Base-by-base conservation (phyloP, 1,140 invertebrate species). In the Linepithema humile region DNA sequence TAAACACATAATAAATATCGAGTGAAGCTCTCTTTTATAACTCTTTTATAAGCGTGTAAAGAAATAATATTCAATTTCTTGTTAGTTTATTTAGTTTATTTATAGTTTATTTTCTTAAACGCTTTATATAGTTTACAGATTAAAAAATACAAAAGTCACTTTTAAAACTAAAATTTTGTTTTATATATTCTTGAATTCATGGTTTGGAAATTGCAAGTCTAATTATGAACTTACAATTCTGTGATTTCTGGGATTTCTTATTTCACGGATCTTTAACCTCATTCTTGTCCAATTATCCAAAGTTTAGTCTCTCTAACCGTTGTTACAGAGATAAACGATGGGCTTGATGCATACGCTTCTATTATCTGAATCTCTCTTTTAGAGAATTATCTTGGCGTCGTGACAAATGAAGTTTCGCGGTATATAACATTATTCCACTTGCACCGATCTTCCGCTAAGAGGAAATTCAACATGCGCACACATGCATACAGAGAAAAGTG, bases 1-100 rank as follows among this genome's bases (percentile, higher is more conserved):
- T n/a, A 57, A 12, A 32, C 20, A 53, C 20, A 17, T 40, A 17
- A 15, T 74, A 10, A 74, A 29, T 38, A 74, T 60, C 35, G 20
- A 72, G 29, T 53, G 48, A 6, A 35, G 20, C 10, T 45, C 55
- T 55, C 62, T 72, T 70, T n/a, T n/a, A n/a, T 70, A 50, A 26
- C 29, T 48, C 45, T 10, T 50, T 73, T 38, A 20, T 57, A 3
- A 38, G 4, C n/a, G 23, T 59, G 23, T 43, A 59, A 59, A 60
- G n/a, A 35, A 60, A 74, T 57, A 40, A 59, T 59, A 23, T 15
- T 38, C n/a, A n/a, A n/a, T n/a, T n/a, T n/a, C n/a, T n/a, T n/a
- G n/a, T n/a, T n/a, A n/a, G n/a, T n/a, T 65, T 64, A 20, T 23
- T 40, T 65, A 3, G 32, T 26, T 45, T 67, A 29, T 26, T 29